Conservation (phyloP, 1,140 invertebrate species). For the Zaprionus capensis region DNA sequence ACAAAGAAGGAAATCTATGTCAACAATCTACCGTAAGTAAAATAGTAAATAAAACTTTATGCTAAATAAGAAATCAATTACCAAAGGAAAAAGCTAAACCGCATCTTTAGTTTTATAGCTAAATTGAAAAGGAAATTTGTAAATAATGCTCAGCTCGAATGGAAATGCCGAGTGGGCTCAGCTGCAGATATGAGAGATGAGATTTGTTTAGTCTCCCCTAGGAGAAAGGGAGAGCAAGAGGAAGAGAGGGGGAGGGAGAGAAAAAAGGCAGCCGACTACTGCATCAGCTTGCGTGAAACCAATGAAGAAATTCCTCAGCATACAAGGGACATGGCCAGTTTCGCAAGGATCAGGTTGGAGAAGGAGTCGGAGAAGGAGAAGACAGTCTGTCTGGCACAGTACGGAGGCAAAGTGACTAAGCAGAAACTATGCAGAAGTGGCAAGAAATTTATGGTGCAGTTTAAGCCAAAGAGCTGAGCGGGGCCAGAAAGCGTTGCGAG, state of each 20-base stretch:
- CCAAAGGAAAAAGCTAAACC: neutral
- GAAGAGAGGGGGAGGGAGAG: neutral
- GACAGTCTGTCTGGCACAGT: neutral
- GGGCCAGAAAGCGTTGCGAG: constrained; percentile 78
- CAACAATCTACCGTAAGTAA: neutral
- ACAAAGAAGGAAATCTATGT: neutral
- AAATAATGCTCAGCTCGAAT: neutral
- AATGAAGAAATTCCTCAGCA: constrained; percentile 41
- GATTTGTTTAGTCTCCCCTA: neutral
- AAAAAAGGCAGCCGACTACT: constrained; percentile 18
- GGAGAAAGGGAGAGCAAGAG: neutral
- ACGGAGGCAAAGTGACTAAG: constrained; percentile 49
- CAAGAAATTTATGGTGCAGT: constrained; percentile 70
- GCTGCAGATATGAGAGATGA: neutral
- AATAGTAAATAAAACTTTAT: neutral
- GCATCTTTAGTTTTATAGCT: neutral
- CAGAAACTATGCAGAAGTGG: constrained; percentile 66
- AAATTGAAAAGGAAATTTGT: neutral
- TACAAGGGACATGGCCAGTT: constrained; percentile 33
- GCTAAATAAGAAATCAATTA: neutral
- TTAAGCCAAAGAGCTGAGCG: constrained; percentile 76
- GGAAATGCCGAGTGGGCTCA: neutral
- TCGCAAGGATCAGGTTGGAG: neutral
- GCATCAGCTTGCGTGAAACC: constrained; percentile 21
- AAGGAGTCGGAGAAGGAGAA: constrained; percentile 5